These are phyloP conservation scores for Hyles lineata DNA, from an alignment of 2,888 invertebrate species.

Conservation along the genomic window DNA sequence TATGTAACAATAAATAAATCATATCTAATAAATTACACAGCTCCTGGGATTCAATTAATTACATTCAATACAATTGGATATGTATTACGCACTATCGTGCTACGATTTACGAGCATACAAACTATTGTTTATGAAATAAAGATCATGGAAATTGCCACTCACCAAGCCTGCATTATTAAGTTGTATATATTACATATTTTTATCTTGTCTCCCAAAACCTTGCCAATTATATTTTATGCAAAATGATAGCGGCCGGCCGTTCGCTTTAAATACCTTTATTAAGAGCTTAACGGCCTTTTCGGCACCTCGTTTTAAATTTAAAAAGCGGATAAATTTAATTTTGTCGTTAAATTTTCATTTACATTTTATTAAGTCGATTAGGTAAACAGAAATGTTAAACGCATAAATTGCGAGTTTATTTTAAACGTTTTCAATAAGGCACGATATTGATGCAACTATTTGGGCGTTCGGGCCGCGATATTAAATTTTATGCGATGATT, in stretches of 20 bases:
- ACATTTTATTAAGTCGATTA: slow-evolving; percentile 26
- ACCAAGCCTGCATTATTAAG: not conserved
- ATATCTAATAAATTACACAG: slow-evolving; percentile 20
- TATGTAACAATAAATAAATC: slow-evolving; percentile 21
- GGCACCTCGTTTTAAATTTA: slow-evolving; percentile 45
- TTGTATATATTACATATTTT: slow-evolving; percentile 8
- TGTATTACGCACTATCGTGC: slow-evolving; percentile 2
- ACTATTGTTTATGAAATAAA: slow-evolving; percentile 5
- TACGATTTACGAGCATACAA: not conserved
- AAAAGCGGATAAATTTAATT: slow-evolving; percentile 44
- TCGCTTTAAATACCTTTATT: slow-evolving; percentile 44
- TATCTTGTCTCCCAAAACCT: slow-evolving; percentile 18
- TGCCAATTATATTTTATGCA: slow-evolving; percentile 38
- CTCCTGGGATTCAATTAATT: slow-evolving; percentile 24
- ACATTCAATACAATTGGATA: slow-evolving; percentile 4
- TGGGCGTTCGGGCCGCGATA: not conserved
- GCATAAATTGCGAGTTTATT: not conserved
- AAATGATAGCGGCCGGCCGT: slow-evolving; percentile 35
- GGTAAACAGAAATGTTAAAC: slow-evolving; percentile 7
- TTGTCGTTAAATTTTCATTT: slow-evolving; percentile 23
- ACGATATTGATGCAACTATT: not conserved
- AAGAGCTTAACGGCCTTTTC: slow-evolving; percentile 42
- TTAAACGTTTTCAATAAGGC: not conserved
- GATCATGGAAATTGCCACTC: not conserved
- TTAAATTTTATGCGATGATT: not conserved